Evolutionary conservation across 2,888 invertebrate species (phyloP), one percentile per base, ranked within the genome.

Genomic region (Tipula confusa): DNA sequence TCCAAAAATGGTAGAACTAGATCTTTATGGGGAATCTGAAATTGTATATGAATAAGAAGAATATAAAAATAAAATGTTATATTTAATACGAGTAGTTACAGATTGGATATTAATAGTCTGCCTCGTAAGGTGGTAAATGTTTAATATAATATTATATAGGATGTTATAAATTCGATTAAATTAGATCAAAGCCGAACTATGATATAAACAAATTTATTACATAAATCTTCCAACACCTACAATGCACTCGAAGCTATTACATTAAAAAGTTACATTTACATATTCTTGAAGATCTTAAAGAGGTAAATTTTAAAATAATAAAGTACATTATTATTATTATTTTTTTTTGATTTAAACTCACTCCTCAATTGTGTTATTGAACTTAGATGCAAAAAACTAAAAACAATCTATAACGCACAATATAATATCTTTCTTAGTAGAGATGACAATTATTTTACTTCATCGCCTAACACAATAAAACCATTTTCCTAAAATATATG

Each of bases 31-130:
- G 18, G 64, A 64, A 64, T 64, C 64, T 24, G 9, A 24, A 64
- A 64, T 24, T 24, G 24, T 38, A 38, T 38, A 38, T 9, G 33
- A n/a, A n/a, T 43, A 43, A 43, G 43, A 43, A n/a, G 43, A 43
- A 43, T 43, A 43, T 11, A 43, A 43, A 43, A 43, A 43, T 15
- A 43, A 1, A 33, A 33, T 33, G 33, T 33, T 33, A 33, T 33
- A 33, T 33, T 33, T 33, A 33, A 33, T 33, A 33, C n/a, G 11
- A 36, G 11, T 36, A 11, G 64, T 18, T 64, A 64, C 64, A 64
- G 64, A 64, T 64, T 64, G 64, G 64, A 64, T 64, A 64, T 64
- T 64, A 64, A 64, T 64, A 64, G 64, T 9, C 64, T 64, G 64
- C 64, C 9, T 9, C 64, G 64, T 64, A 64, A 24, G 15, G 64